Conservation (phyloP, 2,888 invertebrate species). For the Biston stratarius region DNA sequence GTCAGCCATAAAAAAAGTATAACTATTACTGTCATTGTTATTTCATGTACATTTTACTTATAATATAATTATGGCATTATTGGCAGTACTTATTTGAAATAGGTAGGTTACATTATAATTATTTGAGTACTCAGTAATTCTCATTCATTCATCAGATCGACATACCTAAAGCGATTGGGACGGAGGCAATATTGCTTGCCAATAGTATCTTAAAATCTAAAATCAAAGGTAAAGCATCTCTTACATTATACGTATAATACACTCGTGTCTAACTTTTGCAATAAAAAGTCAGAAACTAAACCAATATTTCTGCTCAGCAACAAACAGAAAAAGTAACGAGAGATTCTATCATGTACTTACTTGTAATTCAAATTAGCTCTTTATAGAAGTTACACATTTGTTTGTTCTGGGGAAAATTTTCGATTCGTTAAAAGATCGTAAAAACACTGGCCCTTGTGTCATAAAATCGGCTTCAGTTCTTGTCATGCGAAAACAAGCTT, state of each 20-base stretch:
- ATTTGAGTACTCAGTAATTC: too few relatives aligned
- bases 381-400: constrained; percentile 68
- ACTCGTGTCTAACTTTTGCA: constrained; percentile 2
- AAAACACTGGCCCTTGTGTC: constrained; percentile 76
- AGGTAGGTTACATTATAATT: too few relatives aligned
- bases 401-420: constrained; percentile 72
- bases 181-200: too few relatives aligned
- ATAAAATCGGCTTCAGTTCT: constrained; percentile 69
- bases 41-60: too few relatives aligned
- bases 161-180: too few relatives aligned
- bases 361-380: constrained; percentile 69
- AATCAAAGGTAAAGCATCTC: neutral
- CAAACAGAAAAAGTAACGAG: constrained; percentile 44
- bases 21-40: too few relatives aligned
- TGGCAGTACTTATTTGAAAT: too few relatives aligned
- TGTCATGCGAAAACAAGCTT: constrained; percentile 68
- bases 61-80: too few relatives aligned
- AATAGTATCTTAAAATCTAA: constrained; percentile 8
- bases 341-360: constrained; percentile 59
- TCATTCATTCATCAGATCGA: too few relatives aligned
- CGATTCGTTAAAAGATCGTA: constrained; percentile 81
- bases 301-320: constrained; percentile 31
- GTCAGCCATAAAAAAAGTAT: too few relatives aligned
- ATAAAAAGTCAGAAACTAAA: constrained; percentile 13
- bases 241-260: neutral